These are phyloP conservation scores for Drosophila nr. fundita DNA, from an alignment of 2,888 invertebrate genomes.

Conservation along the genomic window DNA sequence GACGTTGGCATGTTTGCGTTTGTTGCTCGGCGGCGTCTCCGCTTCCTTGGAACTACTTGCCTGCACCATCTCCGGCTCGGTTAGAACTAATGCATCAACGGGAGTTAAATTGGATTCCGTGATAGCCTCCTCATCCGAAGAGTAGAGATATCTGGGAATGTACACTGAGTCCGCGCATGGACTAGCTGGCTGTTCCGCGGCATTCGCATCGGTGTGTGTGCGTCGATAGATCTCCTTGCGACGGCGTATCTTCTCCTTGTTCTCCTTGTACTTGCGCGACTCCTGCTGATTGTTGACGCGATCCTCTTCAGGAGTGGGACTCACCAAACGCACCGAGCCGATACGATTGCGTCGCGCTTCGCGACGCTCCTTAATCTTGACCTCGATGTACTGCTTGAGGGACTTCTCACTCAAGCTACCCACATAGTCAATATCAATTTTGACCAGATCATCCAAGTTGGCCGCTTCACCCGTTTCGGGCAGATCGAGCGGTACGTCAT, in stretches of 20 bases:
- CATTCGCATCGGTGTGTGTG: conserved; percentile 42
- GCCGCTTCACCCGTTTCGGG: conserved; percentile 25
- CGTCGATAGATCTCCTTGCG: conserved; percentile 82
- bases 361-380: conserved; percentile 86
- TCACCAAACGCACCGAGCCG: conserved; percentile 88
- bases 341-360: conserved; percentile 86
- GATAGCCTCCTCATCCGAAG: conserved; percentile 43
- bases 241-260: conserved; percentile 91
- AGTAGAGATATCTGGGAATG: conserved; percentile 66
- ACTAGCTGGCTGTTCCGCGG: neutral
- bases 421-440: conserved; percentile 50
- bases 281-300: conserved; percentile 89
- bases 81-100: conserved; percentile 3
- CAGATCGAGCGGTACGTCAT: conserved; percentile 39
- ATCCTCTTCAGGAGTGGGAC: conserved; percentile 93
- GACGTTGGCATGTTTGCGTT: conserved; percentile 47
- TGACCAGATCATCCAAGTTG: conserved; percentile 27
- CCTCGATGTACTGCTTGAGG: conserved; percentile 79
- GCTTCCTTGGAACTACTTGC: conserved; percentile 3
- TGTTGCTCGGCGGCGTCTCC: conserved; percentile 17
- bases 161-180: conserved; percentile 38
- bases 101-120: conserved; percentile 11
- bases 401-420: conserved; percentile 71
- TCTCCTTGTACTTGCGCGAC: conserved; percentile 91
- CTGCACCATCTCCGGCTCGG: conserved; percentile 9